Percentiles rank a stretch among this genome's conserved stretches.
Conservation (phyloP, 1,140 invertebrate species). For the Galleria mellonella region DNA sequence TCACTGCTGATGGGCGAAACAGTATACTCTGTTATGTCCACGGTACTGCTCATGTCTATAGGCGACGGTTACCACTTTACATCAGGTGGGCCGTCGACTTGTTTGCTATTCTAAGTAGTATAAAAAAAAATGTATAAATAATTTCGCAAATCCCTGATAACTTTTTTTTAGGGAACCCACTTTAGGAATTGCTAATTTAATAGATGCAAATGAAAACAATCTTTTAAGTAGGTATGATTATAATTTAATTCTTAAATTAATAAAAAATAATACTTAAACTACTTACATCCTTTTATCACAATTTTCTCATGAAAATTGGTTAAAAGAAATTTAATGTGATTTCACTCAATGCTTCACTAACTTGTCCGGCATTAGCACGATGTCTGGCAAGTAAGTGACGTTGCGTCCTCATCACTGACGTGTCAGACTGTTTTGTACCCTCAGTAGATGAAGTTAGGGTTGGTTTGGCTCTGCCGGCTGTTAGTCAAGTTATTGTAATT, state of each 20-base stretch:
- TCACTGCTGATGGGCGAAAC: too few relatives aligned
- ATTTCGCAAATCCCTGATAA: too few relatives aligned
- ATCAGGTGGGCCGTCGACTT: too few relatives aligned
- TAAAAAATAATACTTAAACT: slow-evolving; percentile 3
- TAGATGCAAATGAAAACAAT: too few relatives aligned
- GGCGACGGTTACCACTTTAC: too few relatives aligned
- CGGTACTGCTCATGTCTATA: too few relatives aligned
- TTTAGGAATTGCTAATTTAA: too few relatives aligned
- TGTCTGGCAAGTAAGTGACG: slow-evolving; percentile 33
- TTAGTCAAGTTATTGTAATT: slow-evolving; percentile 25
- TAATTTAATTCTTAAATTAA: slow-evolving; percentile 4
- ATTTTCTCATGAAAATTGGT: slow-evolving; percentile 30
- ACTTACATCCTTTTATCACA: slow-evolving; percentile 21
- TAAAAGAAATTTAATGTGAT: slow-evolving; percentile 36
- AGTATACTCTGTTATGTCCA: too few relatives aligned
- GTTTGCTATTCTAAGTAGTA: too few relatives aligned
- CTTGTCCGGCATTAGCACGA: background rate
- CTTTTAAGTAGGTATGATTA: too few relatives aligned
- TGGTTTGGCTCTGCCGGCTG: slow-evolving; percentile 46
- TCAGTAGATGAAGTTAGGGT: slow-evolving; percentile 63
- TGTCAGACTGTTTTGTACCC: slow-evolving; percentile 23
- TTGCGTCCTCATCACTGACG: slow-evolving; percentile 50
- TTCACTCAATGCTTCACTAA: slow-evolving; percentile 28
- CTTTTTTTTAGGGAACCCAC: too few relatives aligned
- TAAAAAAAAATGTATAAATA: too few relatives aligned